phyloP scores from a whole-genome alignment of 2,113 vertebrate genomes.

The Cepphus grylle region DNA sequence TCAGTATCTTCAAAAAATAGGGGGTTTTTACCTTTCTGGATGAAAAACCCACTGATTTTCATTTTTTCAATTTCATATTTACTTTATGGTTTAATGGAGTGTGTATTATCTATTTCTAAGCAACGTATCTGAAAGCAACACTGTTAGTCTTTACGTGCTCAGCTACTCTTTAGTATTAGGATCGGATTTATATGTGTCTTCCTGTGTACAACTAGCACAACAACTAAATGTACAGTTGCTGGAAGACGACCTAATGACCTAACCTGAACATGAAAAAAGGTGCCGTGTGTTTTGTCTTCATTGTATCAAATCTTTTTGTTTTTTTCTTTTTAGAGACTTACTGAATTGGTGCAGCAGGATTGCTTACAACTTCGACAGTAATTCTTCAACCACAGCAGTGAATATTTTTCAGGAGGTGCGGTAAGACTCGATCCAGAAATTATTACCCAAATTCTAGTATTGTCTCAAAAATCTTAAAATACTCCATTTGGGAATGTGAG shows the following conservation, averaged over 20 bases:
- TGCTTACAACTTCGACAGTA: slow-evolving; percentile 81
- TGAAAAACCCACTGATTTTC: background rate
- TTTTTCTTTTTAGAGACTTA: slow-evolving; percentile 80
- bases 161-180: background rate
- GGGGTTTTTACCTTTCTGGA: background rate
- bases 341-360: slow-evolving; percentile 96
- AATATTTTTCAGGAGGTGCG: slow-evolving; percentile 92
- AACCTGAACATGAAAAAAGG: background rate
- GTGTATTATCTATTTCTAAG: background rate
- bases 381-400: slow-evolving; percentile 79
- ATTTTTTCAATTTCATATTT: background rate
- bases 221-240: background rate
- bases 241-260: background rate
- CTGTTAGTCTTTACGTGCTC: background rate
- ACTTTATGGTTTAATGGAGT: background rate
- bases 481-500: background rate
- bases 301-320: background rate
- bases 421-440: background rate
- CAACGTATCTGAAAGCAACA: background rate
- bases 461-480: background rate
- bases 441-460: background rate
- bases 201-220: rapidly evolving
- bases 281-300: background rate
- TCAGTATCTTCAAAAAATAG: background rate
- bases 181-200: background rate